Evolutionary conservation across 2,113 vertebrate species (phyloP), one percentile per base, ranked within the genome.

Genomic region (Otus sunia): DNA sequence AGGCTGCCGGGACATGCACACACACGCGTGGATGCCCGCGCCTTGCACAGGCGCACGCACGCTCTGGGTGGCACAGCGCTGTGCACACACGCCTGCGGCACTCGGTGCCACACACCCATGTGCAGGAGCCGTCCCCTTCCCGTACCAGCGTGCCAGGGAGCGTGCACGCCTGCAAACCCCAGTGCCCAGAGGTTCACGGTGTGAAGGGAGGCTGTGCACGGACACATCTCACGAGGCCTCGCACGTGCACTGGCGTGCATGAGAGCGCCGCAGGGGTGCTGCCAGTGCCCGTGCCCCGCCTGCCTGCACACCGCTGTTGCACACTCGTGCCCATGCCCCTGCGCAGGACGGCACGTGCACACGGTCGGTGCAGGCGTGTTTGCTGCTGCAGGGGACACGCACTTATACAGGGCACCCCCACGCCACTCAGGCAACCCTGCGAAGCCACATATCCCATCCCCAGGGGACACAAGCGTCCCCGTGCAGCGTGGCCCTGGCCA

Each of bases 61-160:
- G 1, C 37, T 7, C 43, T 0, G 0, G 30, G n/a, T 0, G 0
- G n/a, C 39, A 13, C 26, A 15, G 66, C 22, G 43, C 15, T 63
- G 6, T 2, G 8, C 12, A 2, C 73, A 69, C 53, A 55, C 0
- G 11, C 37, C 6, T 6, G 9, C 1, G 2, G 39, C 50, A 18
- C 41, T n/a, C 0, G 0, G 79, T 43, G 43, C 23, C 58, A 85
- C 21, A 32, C 36, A 7, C 6, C 20, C 45, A 9, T 1, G 0
- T 1, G 5, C 14, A 11, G 0, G 0, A 59, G 27, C 37, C 10
- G 0, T 52, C 5, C 23, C 25, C 8, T 6, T 7, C 13, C 2
- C 0, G 21, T 25, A 56, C 26, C 93, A 73, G 36, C 1, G 0
- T 3, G 30, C 27, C 27, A 2, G 27, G 22, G 2, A 64, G 45